A percentile compares a stretch with the other conserved stretches of the same genome.
phyloP scores from a whole-genome alignment of 64 coral and sea anemone species.

The Platygyra sinensis region DNA sequence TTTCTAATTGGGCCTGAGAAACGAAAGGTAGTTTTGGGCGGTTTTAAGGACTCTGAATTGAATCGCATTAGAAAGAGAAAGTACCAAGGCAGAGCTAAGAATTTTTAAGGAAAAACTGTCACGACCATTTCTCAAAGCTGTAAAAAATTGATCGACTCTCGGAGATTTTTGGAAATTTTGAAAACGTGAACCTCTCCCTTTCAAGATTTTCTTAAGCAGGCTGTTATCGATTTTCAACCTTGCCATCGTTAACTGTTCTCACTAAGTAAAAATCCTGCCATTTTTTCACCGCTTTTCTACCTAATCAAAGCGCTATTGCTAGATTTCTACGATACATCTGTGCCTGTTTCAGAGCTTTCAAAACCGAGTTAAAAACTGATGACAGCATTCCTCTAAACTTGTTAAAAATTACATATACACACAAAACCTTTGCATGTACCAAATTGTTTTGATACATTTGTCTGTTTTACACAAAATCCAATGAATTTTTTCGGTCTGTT shows the following conservation, averaged over 20 bases:
- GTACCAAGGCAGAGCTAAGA: neutral
- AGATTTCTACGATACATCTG: no score
- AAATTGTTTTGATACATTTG: slow-evolving; percentile 32
- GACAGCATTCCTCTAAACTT: neutral
- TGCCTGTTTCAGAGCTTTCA: neutral
- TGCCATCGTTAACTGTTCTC: no score
- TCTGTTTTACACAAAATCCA: neutral
- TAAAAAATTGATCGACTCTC: no score
- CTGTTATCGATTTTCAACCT: no score
- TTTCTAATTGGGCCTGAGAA: slow-evolving; percentile 80
- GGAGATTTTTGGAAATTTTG: no score
- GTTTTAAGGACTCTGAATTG: neutral
- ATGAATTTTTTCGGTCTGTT: neutral
- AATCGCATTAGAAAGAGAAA: neutral
- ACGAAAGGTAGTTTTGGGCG: neutral
- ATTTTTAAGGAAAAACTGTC: no score
- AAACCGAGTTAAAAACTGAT: neutral
- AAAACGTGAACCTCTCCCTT: no score
- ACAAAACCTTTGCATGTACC: slow-evolving; percentile 6
- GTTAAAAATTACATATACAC: neutral
- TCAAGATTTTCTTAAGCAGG: no score
- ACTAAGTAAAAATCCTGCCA: no score
- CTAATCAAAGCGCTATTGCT: no score
- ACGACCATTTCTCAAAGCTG: no score
- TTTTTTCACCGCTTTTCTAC: no score